phyloP scores from a whole-genome alignment of 2,888 invertebrate species.

The Xiphydria camelus region DNA sequence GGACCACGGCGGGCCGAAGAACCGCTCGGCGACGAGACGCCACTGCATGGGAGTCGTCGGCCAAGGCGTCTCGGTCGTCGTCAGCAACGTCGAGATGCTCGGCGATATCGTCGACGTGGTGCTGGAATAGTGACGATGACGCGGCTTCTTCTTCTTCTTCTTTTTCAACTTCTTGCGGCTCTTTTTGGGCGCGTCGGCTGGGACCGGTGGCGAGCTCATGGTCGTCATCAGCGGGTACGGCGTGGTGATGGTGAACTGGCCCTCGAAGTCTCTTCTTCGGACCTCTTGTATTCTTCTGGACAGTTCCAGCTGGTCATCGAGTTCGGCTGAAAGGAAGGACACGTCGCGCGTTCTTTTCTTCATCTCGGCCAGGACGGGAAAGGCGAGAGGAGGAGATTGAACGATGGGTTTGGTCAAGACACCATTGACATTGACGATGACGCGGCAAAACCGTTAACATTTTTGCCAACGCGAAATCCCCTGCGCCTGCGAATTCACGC shows the following conservation, averaged over 20 bases:
- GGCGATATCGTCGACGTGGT: constrained; percentile 14
- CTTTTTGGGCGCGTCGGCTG: constrained; percentile 5
- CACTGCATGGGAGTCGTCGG: constrained; percentile 35
- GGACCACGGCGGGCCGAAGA: constrained; percentile 35
- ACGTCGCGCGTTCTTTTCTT: background rate
- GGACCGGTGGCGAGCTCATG: constrained; percentile 8
- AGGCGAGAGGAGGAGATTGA: too few relatives aligned
- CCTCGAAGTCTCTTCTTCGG: constrained; percentile 29
- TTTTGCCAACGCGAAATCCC: too few relatives aligned
- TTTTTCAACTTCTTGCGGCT: constrained; percentile 35
- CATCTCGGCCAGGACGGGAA: background rate
- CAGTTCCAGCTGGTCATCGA: constrained; percentile 21
- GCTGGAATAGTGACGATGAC: constrained; percentile 16
- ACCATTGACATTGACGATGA: background rate
- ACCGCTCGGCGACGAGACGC: constrained; percentile 39
- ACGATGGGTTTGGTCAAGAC: background rate
- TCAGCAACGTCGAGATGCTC: constrained; percentile 15
- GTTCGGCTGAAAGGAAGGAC: constrained; percentile 24
- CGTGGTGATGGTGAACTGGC: too few relatives aligned
- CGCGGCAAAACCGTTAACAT: too few relatives aligned
- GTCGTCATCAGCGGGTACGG: constrained; percentile 7
- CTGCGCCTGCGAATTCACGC: too few relatives aligned
- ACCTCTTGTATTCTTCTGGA: constrained; percentile 22
- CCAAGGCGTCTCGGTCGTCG: constrained; percentile 31
- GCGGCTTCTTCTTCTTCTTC: constrained; percentile 39